Evolutionary conservation across 1,140 invertebrate genomes (phyloP).

Genomic region (Bombus picipes): DNA sequence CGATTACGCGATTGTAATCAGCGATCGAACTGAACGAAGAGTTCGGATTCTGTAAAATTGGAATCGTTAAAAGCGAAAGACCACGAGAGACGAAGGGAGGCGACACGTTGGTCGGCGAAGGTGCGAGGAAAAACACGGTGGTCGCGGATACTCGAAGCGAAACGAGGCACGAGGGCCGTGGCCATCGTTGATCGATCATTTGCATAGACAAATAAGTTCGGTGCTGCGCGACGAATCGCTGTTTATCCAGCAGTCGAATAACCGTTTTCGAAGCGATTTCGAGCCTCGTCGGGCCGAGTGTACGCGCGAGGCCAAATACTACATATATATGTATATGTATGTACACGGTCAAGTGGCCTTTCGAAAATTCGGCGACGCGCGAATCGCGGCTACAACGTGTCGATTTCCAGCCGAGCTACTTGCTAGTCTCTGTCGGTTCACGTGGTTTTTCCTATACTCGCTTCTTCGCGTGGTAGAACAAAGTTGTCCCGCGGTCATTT

Average conservation of each 20-base stretch:
- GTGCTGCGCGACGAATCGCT: constrained; percentile 58
- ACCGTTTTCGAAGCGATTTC: constrained; percentile 65
- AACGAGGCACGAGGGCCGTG: constrained; percentile 11
- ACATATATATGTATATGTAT: no score
- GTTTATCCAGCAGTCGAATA: constrained; percentile 68
- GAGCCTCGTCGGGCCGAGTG: constrained; percentile 31
- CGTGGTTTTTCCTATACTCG: background rate
- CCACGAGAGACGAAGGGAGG: background rate
- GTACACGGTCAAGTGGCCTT: constrained; percentile 11
- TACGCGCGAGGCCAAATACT: constrained; percentile 6
- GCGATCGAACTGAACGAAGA: no score
- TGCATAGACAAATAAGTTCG: constrained; percentile 73
- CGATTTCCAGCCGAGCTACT: background rate
- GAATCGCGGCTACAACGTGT: background rate
- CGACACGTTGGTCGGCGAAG: background rate
- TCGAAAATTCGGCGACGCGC: constrained; percentile 28
- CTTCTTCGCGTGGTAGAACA: background rate
- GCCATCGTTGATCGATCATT: constrained; percentile 69
- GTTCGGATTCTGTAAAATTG: no score
- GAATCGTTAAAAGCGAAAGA: background rate
- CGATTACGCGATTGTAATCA: no score
- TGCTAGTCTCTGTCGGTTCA: no score
- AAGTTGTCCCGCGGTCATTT: no score
- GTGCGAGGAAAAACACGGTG: constrained; percentile 24
- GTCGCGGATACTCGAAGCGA: constrained; percentile 26